Conservation (phyloP, 2,888 invertebrate genomes). For the Melieria omissa region DNA sequence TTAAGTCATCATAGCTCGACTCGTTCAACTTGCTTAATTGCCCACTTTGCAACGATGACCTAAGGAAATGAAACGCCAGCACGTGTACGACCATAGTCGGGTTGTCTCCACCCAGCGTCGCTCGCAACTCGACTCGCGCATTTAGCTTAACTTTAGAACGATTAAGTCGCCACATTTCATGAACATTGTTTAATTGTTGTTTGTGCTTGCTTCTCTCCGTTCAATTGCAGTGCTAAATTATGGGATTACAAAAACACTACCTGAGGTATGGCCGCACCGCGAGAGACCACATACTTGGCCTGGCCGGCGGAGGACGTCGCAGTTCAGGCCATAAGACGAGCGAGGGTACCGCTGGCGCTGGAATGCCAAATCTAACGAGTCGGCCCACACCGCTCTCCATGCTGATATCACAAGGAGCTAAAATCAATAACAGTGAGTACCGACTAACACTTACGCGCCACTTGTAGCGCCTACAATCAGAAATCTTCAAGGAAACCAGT, state of each 20-base stretch:
- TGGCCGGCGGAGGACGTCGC: conserved; percentile 60
- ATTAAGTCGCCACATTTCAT: too few species aligned
- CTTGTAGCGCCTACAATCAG: not conserved
- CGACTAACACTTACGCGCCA: not conserved
- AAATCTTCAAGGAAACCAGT: conserved; percentile 23
- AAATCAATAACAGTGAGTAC: conserved; percentile 81
- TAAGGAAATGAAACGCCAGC: too few species aligned
- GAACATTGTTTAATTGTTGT: too few species aligned
- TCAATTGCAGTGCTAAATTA: conserved; percentile 62
- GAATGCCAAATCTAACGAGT: conserved; percentile 51
- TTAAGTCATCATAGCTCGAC: too few species aligned
- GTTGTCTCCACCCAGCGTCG: not conserved
- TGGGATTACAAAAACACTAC: conserved; percentile 82
- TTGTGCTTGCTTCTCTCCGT: too few species aligned
- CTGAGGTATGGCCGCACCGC: conserved; percentile 80
- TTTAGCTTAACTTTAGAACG: not conserved
- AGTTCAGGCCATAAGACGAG: conserved; percentile 28
- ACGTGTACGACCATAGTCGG: too few species aligned
- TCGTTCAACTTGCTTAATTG: too few species aligned
- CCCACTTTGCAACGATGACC: too few species aligned
- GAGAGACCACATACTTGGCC: conserved; percentile 77
- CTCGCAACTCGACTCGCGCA: not conserved
- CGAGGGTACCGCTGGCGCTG: conserved; percentile 37
- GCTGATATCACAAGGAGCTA: conserved; percentile 83
- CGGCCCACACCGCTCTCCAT: conserved; percentile 78